These are phyloP conservation scores for Cathartes aura DNA, from an alignment of 2,113 vertebrate genomes.

Conservation along the genomic window DNA sequence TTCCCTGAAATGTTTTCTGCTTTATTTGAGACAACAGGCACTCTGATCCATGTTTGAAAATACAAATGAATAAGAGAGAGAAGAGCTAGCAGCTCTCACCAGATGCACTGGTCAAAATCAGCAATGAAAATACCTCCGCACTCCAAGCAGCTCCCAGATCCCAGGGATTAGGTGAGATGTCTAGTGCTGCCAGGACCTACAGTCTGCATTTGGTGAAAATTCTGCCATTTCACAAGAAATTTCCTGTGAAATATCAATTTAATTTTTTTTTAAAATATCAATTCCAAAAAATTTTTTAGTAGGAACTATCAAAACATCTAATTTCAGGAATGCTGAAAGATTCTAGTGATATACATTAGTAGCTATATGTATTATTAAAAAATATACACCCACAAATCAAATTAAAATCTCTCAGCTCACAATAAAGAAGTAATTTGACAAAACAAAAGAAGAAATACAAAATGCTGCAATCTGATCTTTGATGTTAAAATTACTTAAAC, in stretches of 20 bases:
- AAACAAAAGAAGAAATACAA: background rate
- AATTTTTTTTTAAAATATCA: background rate
- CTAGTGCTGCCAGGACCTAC: background rate
- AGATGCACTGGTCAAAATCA: background rate
- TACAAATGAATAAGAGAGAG: background rate
- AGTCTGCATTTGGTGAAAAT: background rate
- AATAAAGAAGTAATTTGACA: background rate
- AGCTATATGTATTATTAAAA: background rate
- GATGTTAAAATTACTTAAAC: background rate
- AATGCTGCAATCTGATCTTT: background rate
- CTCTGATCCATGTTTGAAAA: background rate
- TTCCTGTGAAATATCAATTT: background rate
- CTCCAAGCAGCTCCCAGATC: background rate
- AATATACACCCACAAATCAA: background rate
- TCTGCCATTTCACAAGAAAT: background rate
- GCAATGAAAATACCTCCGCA: background rate
- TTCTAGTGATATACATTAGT: background rate
- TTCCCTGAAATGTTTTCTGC: conserved; percentile 6
- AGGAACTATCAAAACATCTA: background rate
- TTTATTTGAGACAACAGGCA: background rate
- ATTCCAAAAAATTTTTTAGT: background rate
- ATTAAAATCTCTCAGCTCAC: background rate
- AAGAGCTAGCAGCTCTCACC: background rate
- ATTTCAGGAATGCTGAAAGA: background rate
- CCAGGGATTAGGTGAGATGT: background rate